These are phyloP conservation scores for Neodiprion virginianus DNA, from an alignment of 1,140 invertebrate species.

Conservation along the genomic window DNA sequence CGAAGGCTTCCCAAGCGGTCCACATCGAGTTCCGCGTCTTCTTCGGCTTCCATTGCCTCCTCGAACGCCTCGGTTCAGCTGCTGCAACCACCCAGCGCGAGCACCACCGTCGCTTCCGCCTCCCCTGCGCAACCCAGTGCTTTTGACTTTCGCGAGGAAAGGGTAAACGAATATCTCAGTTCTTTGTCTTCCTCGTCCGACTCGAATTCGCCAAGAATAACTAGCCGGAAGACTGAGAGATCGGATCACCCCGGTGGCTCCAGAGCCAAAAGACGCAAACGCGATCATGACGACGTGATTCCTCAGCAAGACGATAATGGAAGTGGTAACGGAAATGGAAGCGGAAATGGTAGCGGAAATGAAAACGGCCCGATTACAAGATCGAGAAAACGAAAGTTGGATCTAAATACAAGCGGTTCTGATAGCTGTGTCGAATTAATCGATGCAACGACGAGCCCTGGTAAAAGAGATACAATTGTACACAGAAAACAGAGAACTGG, in stretches of 20 bases:
- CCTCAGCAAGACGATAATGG: background rate
- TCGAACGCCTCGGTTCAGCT: slow-evolving; percentile 40
- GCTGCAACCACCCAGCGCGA: slow-evolving; percentile 35
- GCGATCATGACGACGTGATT: background rate
- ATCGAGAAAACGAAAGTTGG: slow-evolving; percentile 46
- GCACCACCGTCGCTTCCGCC: slow-evolving; percentile 24
- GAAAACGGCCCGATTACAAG: slow-evolving; percentile 45
- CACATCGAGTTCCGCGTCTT: slow-evolving; percentile 61
- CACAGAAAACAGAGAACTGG: slow-evolving; percentile 46
- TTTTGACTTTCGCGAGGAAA: slow-evolving; percentile 65
- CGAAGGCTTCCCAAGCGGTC: slow-evolving; percentile 71
- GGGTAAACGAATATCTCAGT: slow-evolving; percentile 64
- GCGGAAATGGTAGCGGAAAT: background rate
- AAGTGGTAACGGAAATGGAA: background rate
- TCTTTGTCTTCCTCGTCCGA: slow-evolving; percentile 59
- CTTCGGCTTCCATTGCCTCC: slow-evolving; percentile 52
- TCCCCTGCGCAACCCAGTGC: slow-evolving; percentile 49
- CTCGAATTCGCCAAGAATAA: slow-evolving; percentile 44
- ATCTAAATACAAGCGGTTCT: slow-evolving; percentile 28
- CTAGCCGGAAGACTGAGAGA: background rate
- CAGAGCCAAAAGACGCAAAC: slow-evolving; percentile 19
- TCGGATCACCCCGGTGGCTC: background rate
- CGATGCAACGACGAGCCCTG: slow-evolving; percentile 9
- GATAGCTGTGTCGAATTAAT: slow-evolving; percentile 34
- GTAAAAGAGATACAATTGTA: slow-evolving; percentile 34